Evolutionary conservation across 2,888 invertebrate species (phyloP).

Genomic region (Ophion slaviceki): DNA sequence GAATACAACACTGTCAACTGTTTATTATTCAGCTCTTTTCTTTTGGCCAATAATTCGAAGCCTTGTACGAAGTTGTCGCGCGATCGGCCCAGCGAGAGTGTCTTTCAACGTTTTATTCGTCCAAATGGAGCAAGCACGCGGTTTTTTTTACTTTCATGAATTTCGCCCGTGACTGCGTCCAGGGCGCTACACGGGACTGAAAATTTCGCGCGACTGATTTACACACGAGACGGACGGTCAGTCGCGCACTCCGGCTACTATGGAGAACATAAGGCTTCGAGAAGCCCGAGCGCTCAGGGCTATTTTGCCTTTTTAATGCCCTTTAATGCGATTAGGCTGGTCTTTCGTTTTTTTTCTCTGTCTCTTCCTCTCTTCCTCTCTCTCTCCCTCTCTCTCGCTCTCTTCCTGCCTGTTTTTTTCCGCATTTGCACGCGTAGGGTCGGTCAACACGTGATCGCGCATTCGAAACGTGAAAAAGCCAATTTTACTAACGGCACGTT

Average conservation of each 20-base stretch:
- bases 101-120: too few relatives aligned
- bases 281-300: conserved; percentile 78
- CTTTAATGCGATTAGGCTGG: conserved; percentile 76
- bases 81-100: background rate
- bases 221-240: conserved; percentile 49
- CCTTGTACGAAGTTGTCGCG: background rate
- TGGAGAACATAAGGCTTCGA: conserved; percentile 74
- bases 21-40: too few relatives aligned
- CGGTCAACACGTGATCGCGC: conserved; percentile 60
- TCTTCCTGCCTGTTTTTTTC: background rate
- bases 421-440: background rate
- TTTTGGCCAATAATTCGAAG: background rate
- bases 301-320: conserved; percentile 79
- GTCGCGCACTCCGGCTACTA: conserved; percentile 26
- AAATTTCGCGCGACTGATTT: conserved; percentile 67
- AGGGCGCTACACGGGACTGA: conserved; percentile 50
- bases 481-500: conserved; percentile 51
- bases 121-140: conserved; percentile 15
- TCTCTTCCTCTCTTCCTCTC: background rate
- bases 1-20: background rate
- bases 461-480: conserved; percentile 59
- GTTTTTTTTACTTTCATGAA: conserved; percentile 6
- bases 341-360: conserved; percentile 32
- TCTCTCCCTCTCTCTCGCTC: background rate
- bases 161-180: conserved; percentile 28